Evolutionary conservation across 2,888 invertebrate species (phyloP).

Genomic region (Eupithecia exiguata): DNA sequence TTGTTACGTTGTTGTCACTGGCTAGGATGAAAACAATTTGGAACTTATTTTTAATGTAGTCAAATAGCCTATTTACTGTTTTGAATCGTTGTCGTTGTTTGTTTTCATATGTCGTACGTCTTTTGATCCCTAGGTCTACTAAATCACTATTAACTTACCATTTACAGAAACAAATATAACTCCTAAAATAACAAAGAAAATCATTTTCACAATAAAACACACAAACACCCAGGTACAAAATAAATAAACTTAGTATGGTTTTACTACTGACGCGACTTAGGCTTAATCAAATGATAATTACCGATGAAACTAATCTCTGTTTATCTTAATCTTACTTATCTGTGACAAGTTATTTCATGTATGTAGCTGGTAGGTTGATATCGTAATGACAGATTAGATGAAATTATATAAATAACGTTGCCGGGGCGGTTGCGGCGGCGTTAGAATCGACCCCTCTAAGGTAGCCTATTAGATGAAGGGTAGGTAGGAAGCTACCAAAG

Average conservation of each 20-base stretch:
- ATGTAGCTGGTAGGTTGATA: neutral
- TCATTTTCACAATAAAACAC: slow-evolving; percentile 48
- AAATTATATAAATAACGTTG: no score
- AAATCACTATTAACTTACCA: slow-evolving; percentile 49
- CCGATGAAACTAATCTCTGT: neutral
- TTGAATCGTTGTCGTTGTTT: neutral
- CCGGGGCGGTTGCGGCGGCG: no score
- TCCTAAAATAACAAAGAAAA: slow-evolving; percentile 49
- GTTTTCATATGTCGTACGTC: neutral
- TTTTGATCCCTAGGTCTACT: neutral
- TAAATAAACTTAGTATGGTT: slow-evolving; percentile 1
- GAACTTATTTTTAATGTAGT: no score
- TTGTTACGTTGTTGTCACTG: no score
- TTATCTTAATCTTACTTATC: slow-evolving; percentile 12
- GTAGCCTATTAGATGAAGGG: no score
- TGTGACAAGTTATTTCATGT: neutral
- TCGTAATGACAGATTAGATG: neutral
- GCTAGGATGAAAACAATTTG: no score
- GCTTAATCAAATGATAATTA: slow-evolving; percentile 5
- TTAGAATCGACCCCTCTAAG: no score
- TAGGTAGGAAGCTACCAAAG: no score
- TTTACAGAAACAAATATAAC: slow-evolving; percentile 45
- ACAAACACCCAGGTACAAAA: neutral
- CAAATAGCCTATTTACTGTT: no score
- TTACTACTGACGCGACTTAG: neutral